phyloP scores from a whole-genome alignment of 2,888 invertebrate genomes.

The Augochlorella aurata region DNA sequence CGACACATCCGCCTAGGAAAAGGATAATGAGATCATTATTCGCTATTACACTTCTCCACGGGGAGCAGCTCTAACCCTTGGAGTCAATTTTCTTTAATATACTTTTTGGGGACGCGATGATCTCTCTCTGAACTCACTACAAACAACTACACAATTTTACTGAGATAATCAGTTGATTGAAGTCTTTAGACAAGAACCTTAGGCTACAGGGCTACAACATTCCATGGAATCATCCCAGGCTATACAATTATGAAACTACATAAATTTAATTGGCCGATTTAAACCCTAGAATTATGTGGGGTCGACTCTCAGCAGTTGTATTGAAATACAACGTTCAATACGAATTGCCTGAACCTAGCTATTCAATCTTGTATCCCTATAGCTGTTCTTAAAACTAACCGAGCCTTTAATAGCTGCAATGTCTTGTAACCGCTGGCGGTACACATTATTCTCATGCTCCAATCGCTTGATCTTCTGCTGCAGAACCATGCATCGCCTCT shows the following conservation, averaged over 20 bases:
- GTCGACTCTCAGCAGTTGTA: too few species aligned
- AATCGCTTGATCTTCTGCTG: constrained; percentile 94
- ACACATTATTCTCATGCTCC: constrained; percentile 92
- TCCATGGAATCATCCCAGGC: too few species aligned
- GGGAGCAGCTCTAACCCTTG: background rate
- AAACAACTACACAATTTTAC: background rate
- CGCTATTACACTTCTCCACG: constrained; percentile 8
- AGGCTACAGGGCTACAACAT: background rate
- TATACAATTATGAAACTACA: too few species aligned
- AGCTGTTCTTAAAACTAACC: constrained; percentile 71
- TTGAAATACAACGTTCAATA: too few species aligned
- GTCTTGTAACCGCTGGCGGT: constrained; percentile 91
- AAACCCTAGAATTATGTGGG: too few species aligned
- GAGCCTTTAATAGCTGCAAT: constrained; percentile 84
- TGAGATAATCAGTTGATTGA: background rate
- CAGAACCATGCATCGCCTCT: constrained; percentile 89
- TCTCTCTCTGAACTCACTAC: background rate
- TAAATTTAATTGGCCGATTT: too few species aligned
- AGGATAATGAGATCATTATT: constrained; percentile 2
- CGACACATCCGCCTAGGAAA: constrained; percentile 82
- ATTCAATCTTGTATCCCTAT: background rate
- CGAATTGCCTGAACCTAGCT: background rate
- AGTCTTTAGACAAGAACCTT: background rate
- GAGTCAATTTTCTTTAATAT: background rate
- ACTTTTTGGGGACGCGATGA: background rate